A percentile compares a stretch with the other conserved stretches of the same genome.
Conservation (phyloP, 2,888 invertebrate genomes). For the Acrobasis suavella region DNA sequence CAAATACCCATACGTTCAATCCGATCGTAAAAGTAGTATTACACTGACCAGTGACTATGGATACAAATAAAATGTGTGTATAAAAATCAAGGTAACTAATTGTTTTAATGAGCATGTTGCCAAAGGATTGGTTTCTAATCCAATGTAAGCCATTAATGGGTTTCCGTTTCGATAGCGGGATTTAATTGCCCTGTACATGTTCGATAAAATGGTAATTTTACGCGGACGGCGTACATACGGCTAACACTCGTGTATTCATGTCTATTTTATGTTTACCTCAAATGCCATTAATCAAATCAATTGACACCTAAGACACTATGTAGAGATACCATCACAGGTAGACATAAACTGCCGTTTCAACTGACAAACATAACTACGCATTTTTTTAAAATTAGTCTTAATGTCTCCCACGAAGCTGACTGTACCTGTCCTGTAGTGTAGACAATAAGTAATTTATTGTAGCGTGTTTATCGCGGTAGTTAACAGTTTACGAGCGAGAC, state of each 20-base stretch:
- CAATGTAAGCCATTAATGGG: conserved; percentile 38
- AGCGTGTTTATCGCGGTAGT: conserved; percentile 31
- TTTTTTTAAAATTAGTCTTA: neutral
- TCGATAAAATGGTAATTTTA: conserved; percentile 47
- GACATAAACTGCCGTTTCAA: no score
- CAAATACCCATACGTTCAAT: neutral
- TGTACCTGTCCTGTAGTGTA: conserved; percentile 16
- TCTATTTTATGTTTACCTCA: neutral
- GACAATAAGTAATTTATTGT: conserved; percentile 22
- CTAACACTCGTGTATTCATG: conserved; percentile 10
- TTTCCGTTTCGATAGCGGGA: conserved; percentile 45
- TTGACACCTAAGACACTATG: neutral
- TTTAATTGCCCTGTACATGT: conserved; percentile 46
- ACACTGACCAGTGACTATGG: neutral
- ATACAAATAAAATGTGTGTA: conserved; percentile 17
- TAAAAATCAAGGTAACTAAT: conserved; percentile 19
- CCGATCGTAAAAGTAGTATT: neutral
- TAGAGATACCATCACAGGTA: neutral
- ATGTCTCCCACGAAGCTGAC: conserved; percentile 8
- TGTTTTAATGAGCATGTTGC: conserved; percentile 26
- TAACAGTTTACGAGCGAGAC: conserved; percentile 38
- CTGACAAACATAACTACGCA: neutral
- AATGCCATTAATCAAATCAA: neutral
- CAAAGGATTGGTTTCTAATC: conserved; percentile 26
- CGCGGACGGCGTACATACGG: conserved; percentile 33